phyloP scores from a whole-genome alignment of 2,113 vertebrate species.

The Anhinga rufa region DNA sequence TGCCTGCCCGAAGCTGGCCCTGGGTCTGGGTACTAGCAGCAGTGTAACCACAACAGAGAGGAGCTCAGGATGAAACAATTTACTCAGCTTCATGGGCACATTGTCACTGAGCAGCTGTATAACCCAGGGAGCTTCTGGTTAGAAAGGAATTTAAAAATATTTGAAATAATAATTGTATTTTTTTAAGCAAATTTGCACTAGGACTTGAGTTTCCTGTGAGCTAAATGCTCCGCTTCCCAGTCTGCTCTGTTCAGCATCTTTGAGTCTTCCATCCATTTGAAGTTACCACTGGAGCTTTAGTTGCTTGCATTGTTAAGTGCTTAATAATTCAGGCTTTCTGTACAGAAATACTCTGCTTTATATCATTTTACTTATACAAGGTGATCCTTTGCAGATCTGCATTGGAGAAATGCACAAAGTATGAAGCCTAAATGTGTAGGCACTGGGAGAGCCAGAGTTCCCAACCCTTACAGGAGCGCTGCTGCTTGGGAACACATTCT shows the following conservation, averaged over 20 bases:
- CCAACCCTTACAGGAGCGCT: not conserved
- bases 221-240: not conserved
- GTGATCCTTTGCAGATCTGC: not conserved
- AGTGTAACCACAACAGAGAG: conserved; percentile 20
- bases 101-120: not conserved
- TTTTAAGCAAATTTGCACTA: not conserved
- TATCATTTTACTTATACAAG: not conserved
- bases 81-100: not conserved
- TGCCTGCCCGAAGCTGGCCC: not conserved
- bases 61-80: conserved; percentile 16
- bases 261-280: not conserved
- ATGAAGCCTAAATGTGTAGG: not conserved
- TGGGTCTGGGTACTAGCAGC: not conserved
- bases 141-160: not conserved
- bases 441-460: not conserved
- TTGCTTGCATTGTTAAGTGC: not conserved
- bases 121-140: not conserved
- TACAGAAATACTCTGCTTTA: not conserved
- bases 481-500: not conserved
- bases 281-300: not conserved
- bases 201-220: not conserved
- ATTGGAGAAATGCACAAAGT: not conserved
- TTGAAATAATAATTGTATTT: not conserved
- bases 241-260: not conserved
- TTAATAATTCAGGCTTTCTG: not conserved